These are phyloP conservation scores for Lasioglossum calceatum DNA, from an alignment of 2,888 invertebrate genomes.

Conservation along the genomic window DNA sequence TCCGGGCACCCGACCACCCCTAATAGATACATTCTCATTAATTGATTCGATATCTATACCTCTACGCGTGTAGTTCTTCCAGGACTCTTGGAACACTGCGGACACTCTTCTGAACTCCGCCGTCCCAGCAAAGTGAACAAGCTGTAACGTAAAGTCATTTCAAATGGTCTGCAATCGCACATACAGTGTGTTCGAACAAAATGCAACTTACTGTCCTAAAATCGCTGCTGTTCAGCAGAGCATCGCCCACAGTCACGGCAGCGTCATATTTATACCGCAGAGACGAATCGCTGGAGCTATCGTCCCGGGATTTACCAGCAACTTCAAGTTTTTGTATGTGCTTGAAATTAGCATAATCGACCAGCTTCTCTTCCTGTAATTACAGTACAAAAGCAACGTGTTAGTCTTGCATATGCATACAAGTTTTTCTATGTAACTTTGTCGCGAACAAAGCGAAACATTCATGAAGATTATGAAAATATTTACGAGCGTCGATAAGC, in stretches of 20 bases:
- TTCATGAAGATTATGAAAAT: neutral
- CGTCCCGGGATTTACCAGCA: slow-evolving; percentile 35
- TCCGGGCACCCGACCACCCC: too few relatives aligned
- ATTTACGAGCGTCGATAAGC: neutral
- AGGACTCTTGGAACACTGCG: slow-evolving; percentile 49
- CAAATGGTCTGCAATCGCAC: neutral
- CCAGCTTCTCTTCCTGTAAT: slow-evolving; percentile 69
- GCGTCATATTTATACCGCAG: slow-evolving; percentile 72
- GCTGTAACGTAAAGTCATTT: slow-evolving; percentile 58
- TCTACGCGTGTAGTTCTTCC: slow-evolving; percentile 65
- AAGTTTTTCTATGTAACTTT: neutral
- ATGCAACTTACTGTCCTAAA: slow-evolving; percentile 68
- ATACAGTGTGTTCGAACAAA: neutral
- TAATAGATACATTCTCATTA: neutral
- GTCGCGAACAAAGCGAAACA: too few relatives aligned
- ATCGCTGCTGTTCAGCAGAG: slow-evolving; percentile 68
- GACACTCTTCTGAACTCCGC: slow-evolving; percentile 67
- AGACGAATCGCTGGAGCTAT: slow-evolving; percentile 30
- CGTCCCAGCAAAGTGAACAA: slow-evolving; percentile 73
- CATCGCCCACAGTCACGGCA: slow-evolving; percentile 76
- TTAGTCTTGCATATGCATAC: neutral
- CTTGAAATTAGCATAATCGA: slow-evolving; percentile 69
- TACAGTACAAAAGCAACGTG: neutral
- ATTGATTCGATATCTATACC: slow-evolving; percentile 61
- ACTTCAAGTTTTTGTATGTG: slow-evolving; percentile 63